These are phyloP conservation scores for Camponotus floridanus DNA, from an alignment of 1,140 invertebrate genomes.

Conservation along the genomic window DNA sequence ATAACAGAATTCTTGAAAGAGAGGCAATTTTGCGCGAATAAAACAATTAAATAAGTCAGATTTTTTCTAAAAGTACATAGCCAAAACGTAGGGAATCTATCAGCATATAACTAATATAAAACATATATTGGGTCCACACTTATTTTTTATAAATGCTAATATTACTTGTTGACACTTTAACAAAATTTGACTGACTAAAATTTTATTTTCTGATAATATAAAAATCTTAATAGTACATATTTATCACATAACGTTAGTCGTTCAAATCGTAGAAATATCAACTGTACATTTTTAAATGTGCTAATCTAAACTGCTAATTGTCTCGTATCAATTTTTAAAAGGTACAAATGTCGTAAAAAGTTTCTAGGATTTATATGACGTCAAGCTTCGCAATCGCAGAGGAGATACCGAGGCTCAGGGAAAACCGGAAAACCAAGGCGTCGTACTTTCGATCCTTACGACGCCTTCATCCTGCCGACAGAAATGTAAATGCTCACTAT, in stretches of 20 bases:
- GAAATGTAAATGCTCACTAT: conserved; percentile 81
- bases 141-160: background rate
- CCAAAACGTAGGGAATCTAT: too few species aligned
- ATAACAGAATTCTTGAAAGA: background rate
- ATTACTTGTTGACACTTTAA: background rate
- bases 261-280: background rate
- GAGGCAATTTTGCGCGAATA: background rate
- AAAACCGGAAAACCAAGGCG: conserved; percentile 45
- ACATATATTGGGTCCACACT: too few species aligned
- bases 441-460: conserved; percentile 54
- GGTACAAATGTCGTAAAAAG: conserved; percentile 1
- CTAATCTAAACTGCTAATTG: background rate
- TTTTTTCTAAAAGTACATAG: background rate
- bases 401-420: conserved; percentile 18
- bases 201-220: background rate
- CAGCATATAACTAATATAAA: background rate
- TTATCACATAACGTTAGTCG: background rate
- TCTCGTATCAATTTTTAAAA: background rate
- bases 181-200: background rate
- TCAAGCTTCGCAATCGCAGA: conserved; percentile 1
- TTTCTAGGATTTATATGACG: conserved; percentile 44
- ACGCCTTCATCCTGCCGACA: conserved; percentile 55
- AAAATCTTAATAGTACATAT: background rate
- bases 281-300: background rate
- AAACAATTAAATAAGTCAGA: background rate